Percentiles rank a stretch among this genome's conserved stretches.
Evolutionary conservation across 2,888 invertebrate species (phyloP).

Genomic region (Julus scanicus): DNA sequence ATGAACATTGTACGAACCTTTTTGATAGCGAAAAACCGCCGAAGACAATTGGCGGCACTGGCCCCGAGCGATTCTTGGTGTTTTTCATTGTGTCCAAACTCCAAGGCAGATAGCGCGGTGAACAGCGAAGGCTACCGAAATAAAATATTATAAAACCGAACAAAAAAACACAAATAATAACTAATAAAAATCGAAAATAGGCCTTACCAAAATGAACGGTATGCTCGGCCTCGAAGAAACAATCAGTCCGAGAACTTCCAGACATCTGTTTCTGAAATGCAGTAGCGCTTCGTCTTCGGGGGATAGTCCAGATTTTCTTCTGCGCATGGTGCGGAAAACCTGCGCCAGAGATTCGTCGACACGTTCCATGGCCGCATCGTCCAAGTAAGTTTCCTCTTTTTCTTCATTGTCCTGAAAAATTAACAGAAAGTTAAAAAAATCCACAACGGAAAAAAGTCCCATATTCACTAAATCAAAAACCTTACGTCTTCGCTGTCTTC

Average conservation of each 20-base stretch:
- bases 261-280: constrained; percentile 59
- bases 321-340: constrained; percentile 72
- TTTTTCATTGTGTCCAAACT: constrained; percentile 34
- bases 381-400: constrained; percentile 78
- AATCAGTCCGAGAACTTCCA: constrained; percentile 47
- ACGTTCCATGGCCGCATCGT: constrained; percentile 79
- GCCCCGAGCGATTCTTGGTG: not conserved
- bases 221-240: constrained; percentile 16
- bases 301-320: constrained; percentile 60
- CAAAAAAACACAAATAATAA: not conserved
- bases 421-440: not conserved
- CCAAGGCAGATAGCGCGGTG: constrained; percentile 5
- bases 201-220: constrained; percentile 22
- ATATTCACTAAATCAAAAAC: no score
- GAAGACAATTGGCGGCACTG: not conserved
- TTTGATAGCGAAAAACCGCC: not conserved
- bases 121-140: not conserved
- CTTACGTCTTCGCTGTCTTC: constrained; percentile 69
- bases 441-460: not conserved
- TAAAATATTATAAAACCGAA: not conserved
- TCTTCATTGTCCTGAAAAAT: constrained; percentile 62
- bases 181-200: not conserved
- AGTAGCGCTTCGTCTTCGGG: constrained; percentile 59
- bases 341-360: constrained; percentile 78
- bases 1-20: constrained; percentile 18